These are phyloP conservation scores for Coreius guichenoti DNA, from an alignment of 2,797 vertebrate genomes.

Conservation along the genomic window DNA sequence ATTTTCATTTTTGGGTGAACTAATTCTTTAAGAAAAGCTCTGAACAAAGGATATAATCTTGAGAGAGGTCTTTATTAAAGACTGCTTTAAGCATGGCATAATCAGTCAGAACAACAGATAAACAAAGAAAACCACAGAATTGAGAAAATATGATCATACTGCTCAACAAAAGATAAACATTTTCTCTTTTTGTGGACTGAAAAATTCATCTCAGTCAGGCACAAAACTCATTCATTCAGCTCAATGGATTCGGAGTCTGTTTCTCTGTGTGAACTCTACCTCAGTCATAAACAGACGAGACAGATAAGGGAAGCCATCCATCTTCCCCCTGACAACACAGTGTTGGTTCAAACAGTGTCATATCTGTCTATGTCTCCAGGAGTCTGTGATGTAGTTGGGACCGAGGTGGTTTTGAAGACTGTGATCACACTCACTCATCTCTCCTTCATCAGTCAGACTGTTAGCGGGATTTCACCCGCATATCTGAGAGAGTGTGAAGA, in stretches of 20 bases:
- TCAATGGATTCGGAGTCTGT: neutral
- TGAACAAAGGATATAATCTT: neutral
- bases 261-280: neutral
- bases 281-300: constrained; percentile 27
- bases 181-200: neutral
- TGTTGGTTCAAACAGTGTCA: constrained; percentile 13
- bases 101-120: neutral
- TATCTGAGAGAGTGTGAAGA: constrained; percentile 20
- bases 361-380: constrained; percentile 22
- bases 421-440: constrained; percentile 37
- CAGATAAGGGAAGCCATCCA: constrained; percentile 15
- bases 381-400: constrained; percentile 21
- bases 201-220: neutral
- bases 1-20: too few species aligned
- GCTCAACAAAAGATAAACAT: neutral
- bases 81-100: neutral
- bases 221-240: constrained; percentile 12
- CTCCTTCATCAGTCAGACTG: neutral
- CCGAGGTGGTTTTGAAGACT: constrained; percentile 26
- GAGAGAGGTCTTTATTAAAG: neutral
- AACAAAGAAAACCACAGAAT: neutral
- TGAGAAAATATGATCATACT: neutral
- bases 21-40: neutral
- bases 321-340: constrained; percentile 31
- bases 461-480: neutral